Percentiles rank a stretch among this genome's conserved stretches.
These are phyloP conservation scores for Oncorhynchus kisutch DNA, from an alignment of 2,113 vertebrate genomes.

Conservation along the genomic window DNA sequence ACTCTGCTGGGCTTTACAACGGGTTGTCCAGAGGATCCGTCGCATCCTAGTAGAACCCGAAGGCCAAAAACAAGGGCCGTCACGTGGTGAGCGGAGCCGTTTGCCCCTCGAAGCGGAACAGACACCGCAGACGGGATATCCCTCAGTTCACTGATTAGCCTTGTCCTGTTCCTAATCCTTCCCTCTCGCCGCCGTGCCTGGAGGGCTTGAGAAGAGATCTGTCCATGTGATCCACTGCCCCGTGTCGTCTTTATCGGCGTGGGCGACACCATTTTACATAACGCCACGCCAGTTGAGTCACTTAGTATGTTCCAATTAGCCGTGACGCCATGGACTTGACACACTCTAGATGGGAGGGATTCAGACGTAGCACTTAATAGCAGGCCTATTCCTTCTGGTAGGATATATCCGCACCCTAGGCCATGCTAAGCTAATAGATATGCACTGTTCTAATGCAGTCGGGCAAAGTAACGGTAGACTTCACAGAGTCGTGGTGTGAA, in stretches of 20 bases:
- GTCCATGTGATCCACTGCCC: neutral
- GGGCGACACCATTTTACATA: conserved; percentile 32
- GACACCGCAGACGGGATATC: no score
- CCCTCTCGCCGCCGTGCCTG: neutral
- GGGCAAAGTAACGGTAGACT: neutral
- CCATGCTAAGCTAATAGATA: neutral
- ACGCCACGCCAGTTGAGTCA: conserved; percentile 30
- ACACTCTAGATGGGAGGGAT: conserved; percentile 16
- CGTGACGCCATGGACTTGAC: conserved; percentile 8
- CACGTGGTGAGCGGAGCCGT: neutral
- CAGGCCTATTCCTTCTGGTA: neutral
- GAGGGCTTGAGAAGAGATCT: neutral
- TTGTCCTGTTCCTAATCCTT: neutral
- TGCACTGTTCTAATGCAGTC: neutral
- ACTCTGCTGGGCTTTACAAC: neutral
- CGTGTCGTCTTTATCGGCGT: conserved; percentile 1
- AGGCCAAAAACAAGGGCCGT: no score
- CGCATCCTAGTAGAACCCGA: neutral
- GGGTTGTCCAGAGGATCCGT: no score
- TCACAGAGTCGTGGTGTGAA: neutral
- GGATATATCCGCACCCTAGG: neutral
- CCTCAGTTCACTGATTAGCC: neutral
- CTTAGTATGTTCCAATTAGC: conserved; percentile 36
- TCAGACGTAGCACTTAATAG: neutral
- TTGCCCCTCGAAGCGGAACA: no score